phyloP scores from a whole-genome alignment of 2,888 invertebrate genomes.

The Mythimna lalbum region DNA sequence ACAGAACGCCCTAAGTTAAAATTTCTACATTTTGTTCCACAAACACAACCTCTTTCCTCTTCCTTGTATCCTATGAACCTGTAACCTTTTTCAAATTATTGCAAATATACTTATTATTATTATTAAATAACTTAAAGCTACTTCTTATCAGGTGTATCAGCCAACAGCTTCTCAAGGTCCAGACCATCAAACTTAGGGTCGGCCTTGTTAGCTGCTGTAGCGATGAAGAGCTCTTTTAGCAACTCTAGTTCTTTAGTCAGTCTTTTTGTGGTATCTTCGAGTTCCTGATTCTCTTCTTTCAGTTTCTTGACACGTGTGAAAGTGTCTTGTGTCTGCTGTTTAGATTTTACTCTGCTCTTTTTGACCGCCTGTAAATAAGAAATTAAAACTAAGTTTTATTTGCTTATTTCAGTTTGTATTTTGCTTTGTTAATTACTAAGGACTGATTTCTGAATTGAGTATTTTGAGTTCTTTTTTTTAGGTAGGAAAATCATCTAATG shows the following conservation, averaged over 20 bases:
- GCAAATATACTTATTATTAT: too few relatives aligned
- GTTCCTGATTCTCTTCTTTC: conserved; percentile 53
- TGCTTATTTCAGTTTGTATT: too few relatives aligned
- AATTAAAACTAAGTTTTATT: too few relatives aligned
- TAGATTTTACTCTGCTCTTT: conserved; percentile 59
- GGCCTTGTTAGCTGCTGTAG: conserved; percentile 45
- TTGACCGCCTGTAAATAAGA: conserved; percentile 43
- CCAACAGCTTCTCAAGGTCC: conserved; percentile 54
- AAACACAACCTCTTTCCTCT: not conserved
- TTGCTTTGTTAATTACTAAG: too few relatives aligned
- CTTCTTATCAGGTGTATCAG: conserved; percentile 47
- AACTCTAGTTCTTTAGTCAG: conserved; percentile 51
- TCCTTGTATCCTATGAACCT: too few relatives aligned
- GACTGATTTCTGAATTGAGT: too few relatives aligned
- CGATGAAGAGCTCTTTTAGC: conserved; percentile 52
- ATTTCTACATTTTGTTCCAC: conserved; percentile 10
- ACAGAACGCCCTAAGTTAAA: not conserved
- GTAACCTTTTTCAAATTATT: too few relatives aligned
- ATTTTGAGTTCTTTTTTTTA: too few relatives aligned
- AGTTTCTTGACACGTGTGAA: conserved; percentile 46
- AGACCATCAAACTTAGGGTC: conserved; percentile 47
- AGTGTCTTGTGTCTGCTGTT: conserved; percentile 52
- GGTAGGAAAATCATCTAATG: too few relatives aligned
- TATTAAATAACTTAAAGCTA: conserved; percentile 8
- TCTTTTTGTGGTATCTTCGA: conserved; percentile 53